phyloP scores from a whole-genome alignment of 2,888 invertebrate genomes.

The Lycia hirtaria region DNA sequence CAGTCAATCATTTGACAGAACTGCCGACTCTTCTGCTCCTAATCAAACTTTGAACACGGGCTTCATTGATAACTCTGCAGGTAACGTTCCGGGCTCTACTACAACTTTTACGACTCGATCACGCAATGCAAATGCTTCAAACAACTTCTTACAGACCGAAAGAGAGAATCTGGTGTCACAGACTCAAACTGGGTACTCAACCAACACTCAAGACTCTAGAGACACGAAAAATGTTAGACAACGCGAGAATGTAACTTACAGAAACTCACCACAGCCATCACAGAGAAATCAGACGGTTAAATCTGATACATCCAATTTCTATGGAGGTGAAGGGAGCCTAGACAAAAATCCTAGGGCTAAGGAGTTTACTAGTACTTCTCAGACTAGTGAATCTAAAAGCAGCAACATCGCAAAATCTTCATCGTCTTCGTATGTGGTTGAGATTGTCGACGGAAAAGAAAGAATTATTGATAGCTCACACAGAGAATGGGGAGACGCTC shows the following conservation, averaged over 20 bases:
- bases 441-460: slow-evolving; percentile 88
- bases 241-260: slow-evolving; percentile 63
- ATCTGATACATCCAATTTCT: slow-evolving; percentile 71
- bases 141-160: slow-evolving; percentile 77
- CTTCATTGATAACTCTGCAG: slow-evolving; percentile 67
- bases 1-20: slow-evolving; percentile 71
- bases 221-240: slow-evolving; percentile 61
- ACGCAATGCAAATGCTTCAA: slow-evolving; percentile 69
- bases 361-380: slow-evolving; percentile 71
- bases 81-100: slow-evolving; percentile 55
- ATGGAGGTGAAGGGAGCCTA: slow-evolving; percentile 69
- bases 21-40: slow-evolving; percentile 65
- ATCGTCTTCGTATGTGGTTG: slow-evolving; percentile 87
- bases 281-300: slow-evolving; percentile 61
- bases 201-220: slow-evolving; percentile 49
- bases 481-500: slow-evolving; percentile 84
- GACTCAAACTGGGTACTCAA: slow-evolving; percentile 50
- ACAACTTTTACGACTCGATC: slow-evolving; percentile 62
- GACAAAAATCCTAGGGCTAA: slow-evolving; percentile 67
- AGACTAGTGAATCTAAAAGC: slow-evolving; percentile 81
- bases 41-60: slow-evolving; percentile 77
- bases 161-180: slow-evolving; percentile 68
- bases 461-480: slow-evolving; percentile 85
- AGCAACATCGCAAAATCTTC: slow-evolving; percentile 86
- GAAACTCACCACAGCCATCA: slow-evolving; percentile 61